These are phyloP conservation scores for Pseudomugil tenellus DNA, from an alignment of 2,797 vertebrate species.

Conservation along the genomic window DNA sequence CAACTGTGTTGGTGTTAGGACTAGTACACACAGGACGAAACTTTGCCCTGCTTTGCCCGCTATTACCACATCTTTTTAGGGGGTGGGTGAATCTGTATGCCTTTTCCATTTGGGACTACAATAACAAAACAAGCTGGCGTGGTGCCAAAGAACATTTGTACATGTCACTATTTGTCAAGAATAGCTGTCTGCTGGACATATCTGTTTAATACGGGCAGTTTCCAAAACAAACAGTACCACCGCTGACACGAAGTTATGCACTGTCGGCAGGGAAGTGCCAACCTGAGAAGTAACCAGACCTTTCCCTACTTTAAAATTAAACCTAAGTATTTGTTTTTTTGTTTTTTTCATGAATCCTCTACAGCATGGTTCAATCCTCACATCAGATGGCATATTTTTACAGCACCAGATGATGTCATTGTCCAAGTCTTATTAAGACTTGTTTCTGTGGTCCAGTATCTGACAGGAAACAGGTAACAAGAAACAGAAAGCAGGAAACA, in stretches of 20 bases:
- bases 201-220: slow-evolving; percentile 75
- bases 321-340: not conserved
- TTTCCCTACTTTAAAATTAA: slow-evolving; percentile 14
- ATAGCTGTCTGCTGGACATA: slow-evolving; percentile 64
- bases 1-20: slow-evolving; percentile 55
- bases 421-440: not conserved
- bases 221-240: slow-evolving; percentile 83
- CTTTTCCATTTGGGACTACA: slow-evolving; percentile 51
- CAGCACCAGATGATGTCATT: slow-evolving; percentile 14
- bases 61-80: slow-evolving; percentile 48
- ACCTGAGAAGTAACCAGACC: slow-evolving; percentile 47
- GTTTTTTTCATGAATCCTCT: slow-evolving; percentile 7
- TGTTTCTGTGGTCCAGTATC: not conserved
- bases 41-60: slow-evolving; percentile 32
- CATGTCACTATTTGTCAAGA: slow-evolving; percentile 79
- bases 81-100: slow-evolving; percentile 24
- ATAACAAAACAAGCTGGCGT: slow-evolving; percentile 59
- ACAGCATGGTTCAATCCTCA: not conserved
- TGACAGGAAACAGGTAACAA: not conserved
- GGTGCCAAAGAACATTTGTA: slow-evolving; percentile 73
- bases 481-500: not conserved
- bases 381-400: slow-evolving; percentile 10
- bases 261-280: slow-evolving; percentile 63
- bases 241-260: slow-evolving; percentile 75
- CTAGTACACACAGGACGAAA: slow-evolving; percentile 60